Base-by-base conservation (phyloP, 2,113 vertebrate species). In the Agapornis roseicollis region DNA sequence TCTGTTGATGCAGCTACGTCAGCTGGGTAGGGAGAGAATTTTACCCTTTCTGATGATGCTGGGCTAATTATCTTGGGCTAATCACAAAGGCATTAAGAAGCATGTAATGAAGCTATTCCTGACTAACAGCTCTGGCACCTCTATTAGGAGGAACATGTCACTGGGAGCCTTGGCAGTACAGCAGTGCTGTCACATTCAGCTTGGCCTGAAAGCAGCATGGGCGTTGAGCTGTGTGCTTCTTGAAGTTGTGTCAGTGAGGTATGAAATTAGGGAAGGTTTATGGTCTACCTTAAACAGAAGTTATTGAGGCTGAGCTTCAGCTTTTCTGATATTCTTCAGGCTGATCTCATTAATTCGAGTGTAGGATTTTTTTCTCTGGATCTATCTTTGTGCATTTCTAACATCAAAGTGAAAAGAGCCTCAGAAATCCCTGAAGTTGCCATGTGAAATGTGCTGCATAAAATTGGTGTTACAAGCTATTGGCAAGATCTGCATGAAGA, bases 41-140 rank as follows among this genome's bases (percentile, higher is more conserved):
- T 68, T 87, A 37, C 16, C 90, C 24, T 66, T 86, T 91, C 41
- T 95, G 44, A 74, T 90, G 49, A 24, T 91, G 37, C 44, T 96
- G 27, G 53, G 9, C 41, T 96, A 89, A 94, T 96, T 92, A 66
- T 66, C 68, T 69, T 80, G 49, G 82, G 35, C 78, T 91, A 56
- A 94, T 90, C 50, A 85, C 25, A 42, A 68, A 87, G 56, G 35
- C n/a, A 68, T 84, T 92, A 93, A 86, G 92, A 82, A 93, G 29
- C 33, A 39, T 63, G 64, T 92, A 86, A 91, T 86, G 90, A 80
- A 66, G 41, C 52, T 94, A 42, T 81, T 88, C 46, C 60, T 93
- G 31, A 46, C 70, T 80, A 56, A 58, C 49, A 83, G 69, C 69
- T 91, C 52, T 91, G 72, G 81, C 68, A 80, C 70, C n/a, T 90